phyloP scores from a whole-genome alignment of 2,113 vertebrate genomes.

The Benitochromis conjunctus region DNA sequence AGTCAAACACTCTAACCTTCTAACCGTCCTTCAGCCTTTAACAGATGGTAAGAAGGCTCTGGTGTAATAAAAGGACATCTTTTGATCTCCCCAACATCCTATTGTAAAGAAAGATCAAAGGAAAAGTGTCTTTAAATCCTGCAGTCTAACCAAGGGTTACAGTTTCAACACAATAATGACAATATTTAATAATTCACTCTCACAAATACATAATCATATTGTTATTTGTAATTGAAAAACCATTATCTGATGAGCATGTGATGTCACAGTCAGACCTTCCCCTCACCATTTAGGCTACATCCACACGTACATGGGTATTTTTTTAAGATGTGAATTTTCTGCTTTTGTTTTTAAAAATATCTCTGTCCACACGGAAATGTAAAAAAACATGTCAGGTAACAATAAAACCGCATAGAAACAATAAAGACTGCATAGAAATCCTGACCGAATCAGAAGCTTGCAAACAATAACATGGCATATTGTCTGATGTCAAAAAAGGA shows the following conservation, averaged over 20 bases:
- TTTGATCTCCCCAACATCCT: too few relatives aligned
- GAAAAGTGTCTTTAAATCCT: too few relatives aligned
- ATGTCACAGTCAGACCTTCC: not conserved
- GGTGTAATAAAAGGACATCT: too few relatives aligned
- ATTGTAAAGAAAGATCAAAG: too few relatives aligned
- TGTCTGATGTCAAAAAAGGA: not conserved
- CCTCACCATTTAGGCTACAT: not conserved
- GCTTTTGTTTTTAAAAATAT: not conserved
- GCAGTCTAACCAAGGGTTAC: too few relatives aligned
- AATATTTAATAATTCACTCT: too few relatives aligned
- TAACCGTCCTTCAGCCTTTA: too few relatives aligned
- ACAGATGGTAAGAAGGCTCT: too few relatives aligned
- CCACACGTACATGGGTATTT: not conserved
- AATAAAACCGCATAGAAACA: not conserved
- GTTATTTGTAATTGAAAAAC: not conserved
- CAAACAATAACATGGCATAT: not conserved
- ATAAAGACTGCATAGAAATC: not conserved
- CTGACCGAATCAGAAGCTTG: not conserved
- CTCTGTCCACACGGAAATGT: not conserved
- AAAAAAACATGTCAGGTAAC: not conserved
- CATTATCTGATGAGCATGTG: not conserved
- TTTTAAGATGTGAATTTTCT: not conserved
- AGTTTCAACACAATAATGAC: too few relatives aligned
- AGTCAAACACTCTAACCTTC: too few relatives aligned
- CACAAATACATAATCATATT: not conserved